These are phyloP conservation scores for Bucorvus abyssinicus DNA, from an alignment of 2,797 vertebrate species.

Conservation along the genomic window DNA sequence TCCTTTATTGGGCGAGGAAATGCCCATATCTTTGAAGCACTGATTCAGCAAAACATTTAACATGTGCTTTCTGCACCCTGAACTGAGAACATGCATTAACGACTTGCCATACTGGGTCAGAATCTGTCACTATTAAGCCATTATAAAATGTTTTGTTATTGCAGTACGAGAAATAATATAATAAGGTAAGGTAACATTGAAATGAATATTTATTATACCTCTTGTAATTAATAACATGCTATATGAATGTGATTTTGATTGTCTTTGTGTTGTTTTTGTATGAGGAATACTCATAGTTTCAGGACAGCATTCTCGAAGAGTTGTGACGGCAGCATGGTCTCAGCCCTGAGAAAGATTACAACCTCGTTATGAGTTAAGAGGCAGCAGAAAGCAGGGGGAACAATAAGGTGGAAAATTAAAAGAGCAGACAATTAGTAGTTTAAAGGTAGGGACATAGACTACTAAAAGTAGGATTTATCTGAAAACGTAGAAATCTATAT, in stretches of 20 bases:
- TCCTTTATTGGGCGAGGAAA: not conserved
- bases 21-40: not conserved
- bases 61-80: not conserved
- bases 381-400: not conserved
- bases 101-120: not conserved
- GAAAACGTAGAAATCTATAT: not conserved
- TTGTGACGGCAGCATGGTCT: accelerated
- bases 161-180: not conserved
- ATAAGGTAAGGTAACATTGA: not conserved
- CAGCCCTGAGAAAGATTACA: not conserved
- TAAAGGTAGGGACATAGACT: not conserved
- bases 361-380: not conserved
- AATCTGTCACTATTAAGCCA: not conserved
- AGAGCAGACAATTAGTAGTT: not conserved
- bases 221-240: not conserved
- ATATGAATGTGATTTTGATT: not conserved
- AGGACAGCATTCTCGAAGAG: not conserved
- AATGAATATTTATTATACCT: not conserved
- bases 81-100: not conserved
- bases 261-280: not conserved
- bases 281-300: not conserved
- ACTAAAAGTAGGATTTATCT: not conserved
- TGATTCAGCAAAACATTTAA: not conserved
- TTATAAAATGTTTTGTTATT: not conserved
- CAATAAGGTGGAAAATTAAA: not conserved